Percentiles rank a stretch among this genome's conserved stretches.
Evolutionary conservation across 2,797 vertebrate genomes (phyloP).

Genomic region (Acrocephalus scirpaceus): DNA sequence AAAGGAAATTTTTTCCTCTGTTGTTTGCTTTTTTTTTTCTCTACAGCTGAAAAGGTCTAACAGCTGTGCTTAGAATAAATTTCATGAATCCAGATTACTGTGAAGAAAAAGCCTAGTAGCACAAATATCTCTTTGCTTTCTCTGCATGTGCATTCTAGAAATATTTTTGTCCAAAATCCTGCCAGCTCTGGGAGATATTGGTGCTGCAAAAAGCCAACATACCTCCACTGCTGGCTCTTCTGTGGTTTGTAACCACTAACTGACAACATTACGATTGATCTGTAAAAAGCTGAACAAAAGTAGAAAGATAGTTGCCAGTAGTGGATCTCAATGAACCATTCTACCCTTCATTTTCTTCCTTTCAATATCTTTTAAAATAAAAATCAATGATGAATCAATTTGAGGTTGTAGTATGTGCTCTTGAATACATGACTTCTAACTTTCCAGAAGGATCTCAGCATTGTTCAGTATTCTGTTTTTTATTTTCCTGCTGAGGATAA

Average conservation of each 20-base stretch:
- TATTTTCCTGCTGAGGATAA: not conserved
- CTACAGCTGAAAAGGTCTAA: not conserved
- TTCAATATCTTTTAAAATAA: not conserved
- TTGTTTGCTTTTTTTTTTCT: not conserved
- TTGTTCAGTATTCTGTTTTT: accelerated
- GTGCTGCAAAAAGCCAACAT: not conserved
- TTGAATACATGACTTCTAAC: not conserved
- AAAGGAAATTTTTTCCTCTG: not conserved
- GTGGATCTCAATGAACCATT: not conserved
- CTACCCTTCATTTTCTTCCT: not conserved
- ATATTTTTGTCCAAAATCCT: conserved; percentile 3
- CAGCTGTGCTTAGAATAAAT: not conserved
- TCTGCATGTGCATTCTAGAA: not conserved
- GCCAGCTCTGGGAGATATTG: not conserved
- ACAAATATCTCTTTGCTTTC: not conserved
- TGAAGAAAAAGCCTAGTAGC: not conserved
- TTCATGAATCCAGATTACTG: not conserved
- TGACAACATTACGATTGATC: not conserved
- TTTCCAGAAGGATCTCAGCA: not conserved
- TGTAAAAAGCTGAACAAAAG: not conserved
- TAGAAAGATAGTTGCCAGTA: not conserved
- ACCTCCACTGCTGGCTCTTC: not conserved
- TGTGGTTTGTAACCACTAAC: not conserved
- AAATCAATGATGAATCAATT: not conserved
- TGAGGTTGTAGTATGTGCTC: not conserved